These are phyloP conservation scores for Incurvaria masculella DNA, from an alignment of 2,888 invertebrate species.

Conservation along the genomic window DNA sequence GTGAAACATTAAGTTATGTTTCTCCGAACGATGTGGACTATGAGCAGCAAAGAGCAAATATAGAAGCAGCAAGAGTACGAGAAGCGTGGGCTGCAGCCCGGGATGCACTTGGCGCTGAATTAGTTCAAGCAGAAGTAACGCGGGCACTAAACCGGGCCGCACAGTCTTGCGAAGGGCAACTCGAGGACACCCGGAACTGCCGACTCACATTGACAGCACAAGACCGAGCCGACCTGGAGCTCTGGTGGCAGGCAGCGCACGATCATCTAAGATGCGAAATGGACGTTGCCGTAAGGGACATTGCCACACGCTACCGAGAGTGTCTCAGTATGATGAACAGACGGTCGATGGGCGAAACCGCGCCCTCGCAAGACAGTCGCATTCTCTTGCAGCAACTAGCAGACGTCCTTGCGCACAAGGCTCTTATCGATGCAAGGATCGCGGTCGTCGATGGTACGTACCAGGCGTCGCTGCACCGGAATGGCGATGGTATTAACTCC, in stretches of 20 bases:
- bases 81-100: slow-evolving; percentile 75
- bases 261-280: slow-evolving; percentile 68
- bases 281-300: slow-evolving; percentile 65
- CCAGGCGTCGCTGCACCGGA: slow-evolving; percentile 29
- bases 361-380: slow-evolving; percentile 28
- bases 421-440: slow-evolving; percentile 73
- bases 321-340: slow-evolving; percentile 56
- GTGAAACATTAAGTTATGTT: slow-evolving; percentile 64
- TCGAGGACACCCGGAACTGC: slow-evolving; percentile 51
- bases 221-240: slow-evolving; percentile 67
- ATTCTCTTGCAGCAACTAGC: slow-evolving; percentile 59
- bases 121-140: slow-evolving; percentile 74
- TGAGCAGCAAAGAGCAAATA: slow-evolving; percentile 34
- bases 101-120: slow-evolving; percentile 69
- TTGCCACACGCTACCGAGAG: slow-evolving; percentile 65
- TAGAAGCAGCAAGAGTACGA: slow-evolving; percentile 66
- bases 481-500: slow-evolving; percentile 34
- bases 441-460: slow-evolving; percentile 62
- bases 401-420: slow-evolving; percentile 70
- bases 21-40: slow-evolving; percentile 43
- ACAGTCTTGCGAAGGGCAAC: slow-evolving; percentile 62
- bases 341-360: slow-evolving; percentile 25
- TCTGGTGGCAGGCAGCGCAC: slow-evolving; percentile 73
- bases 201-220: slow-evolving; percentile 64
- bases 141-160: slow-evolving; percentile 70